These are phyloP conservation scores for Drosophila multiciliata DNA, from an alignment of 2,888 invertebrate genomes.

Conservation along the genomic window DNA sequence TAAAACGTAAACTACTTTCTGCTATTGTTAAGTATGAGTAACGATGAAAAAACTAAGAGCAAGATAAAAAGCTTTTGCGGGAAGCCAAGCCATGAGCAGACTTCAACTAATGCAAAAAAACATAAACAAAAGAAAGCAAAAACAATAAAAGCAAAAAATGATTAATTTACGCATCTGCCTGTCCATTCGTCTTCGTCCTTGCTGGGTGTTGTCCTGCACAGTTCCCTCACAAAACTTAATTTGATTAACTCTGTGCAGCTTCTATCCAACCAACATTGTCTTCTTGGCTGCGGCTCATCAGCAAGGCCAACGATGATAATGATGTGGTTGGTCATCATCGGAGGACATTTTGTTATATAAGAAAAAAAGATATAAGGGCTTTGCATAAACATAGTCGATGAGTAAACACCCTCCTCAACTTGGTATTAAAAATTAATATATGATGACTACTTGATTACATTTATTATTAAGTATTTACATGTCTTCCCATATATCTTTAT, in stretches of 20 bases:
- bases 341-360: conserved; percentile 29
- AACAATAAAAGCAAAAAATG: conserved; percentile 60
- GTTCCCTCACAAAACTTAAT: conserved; percentile 68
- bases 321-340: conserved; percentile 65
- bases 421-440: not conserved
- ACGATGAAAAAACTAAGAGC: not conserved
- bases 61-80: not conserved
- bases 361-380: conserved; percentile 9
- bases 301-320: conserved; percentile 51
- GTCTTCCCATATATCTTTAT: not conserved
- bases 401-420: conserved; percentile 45
- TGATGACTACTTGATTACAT: not conserved
- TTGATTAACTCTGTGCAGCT: conserved; percentile 71
- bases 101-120: conserved; percentile 11
- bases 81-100: conserved; percentile 23
- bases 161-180: conserved; percentile 67
- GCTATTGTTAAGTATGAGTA: not conserved
- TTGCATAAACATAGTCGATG: not conserved
- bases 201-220: conserved; percentile 16
- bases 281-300: conserved; percentile 62
- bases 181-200: conserved; percentile 41
- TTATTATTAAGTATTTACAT: not conserved
- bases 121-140: conserved; percentile 16
- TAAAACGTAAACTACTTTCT: not conserved
- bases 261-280: conserved; percentile 43